phyloP scores from a whole-genome alignment of 1,140 invertebrate species.

The Chironomus tepperi region DNA sequence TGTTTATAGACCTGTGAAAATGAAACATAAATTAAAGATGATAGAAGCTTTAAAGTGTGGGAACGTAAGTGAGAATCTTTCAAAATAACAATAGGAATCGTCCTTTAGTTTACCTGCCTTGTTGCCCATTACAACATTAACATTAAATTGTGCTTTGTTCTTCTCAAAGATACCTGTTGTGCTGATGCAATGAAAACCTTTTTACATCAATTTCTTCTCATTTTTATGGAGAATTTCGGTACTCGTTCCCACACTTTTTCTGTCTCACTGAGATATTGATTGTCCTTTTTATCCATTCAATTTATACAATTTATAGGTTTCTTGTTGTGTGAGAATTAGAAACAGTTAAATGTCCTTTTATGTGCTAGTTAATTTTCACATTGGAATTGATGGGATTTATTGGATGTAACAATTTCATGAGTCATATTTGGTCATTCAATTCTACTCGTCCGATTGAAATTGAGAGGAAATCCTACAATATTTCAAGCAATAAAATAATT shows the following conservation, averaged over 20 bases:
- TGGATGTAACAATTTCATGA: no score
- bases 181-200: background rate
- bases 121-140: no score
- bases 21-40: background rate
- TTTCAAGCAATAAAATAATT: background rate
- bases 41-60: background rate
- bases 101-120: no score
- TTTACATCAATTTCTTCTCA: background rate
- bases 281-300: slow-evolving; percentile 5
- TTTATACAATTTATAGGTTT: background rate
- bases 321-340: slow-evolving; percentile 6
- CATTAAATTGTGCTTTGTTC: background rate
- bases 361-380: no score
- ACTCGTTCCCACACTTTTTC: background rate
- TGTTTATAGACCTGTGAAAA: slow-evolving; percentile 13
- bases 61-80: slow-evolving; percentile 6
- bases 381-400: no score
- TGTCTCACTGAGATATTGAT: background rate
- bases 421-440: no score
- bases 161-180: background rate
- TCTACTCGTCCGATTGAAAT: no score
- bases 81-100: background rate
- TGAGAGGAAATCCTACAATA: no score
- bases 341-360: background rate
- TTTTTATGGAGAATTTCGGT: background rate